A percentile compares a stretch with the other conserved stretches of the same genome.
Conservation (phyloP, 1,140 invertebrate species). For the Uloborus diversus region DNA sequence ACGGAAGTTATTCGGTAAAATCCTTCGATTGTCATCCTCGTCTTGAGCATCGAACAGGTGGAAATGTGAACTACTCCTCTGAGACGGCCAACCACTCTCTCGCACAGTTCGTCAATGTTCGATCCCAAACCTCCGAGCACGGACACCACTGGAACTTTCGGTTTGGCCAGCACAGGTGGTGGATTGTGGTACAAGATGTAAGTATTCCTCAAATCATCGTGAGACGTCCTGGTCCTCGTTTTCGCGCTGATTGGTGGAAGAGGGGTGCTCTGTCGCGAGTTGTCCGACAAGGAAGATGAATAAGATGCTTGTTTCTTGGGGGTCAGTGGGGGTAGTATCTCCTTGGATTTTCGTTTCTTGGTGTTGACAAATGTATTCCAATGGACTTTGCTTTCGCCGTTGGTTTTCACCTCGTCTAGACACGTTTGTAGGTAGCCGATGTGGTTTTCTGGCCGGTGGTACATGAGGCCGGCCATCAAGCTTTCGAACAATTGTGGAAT, state of each 20-base stretch:
- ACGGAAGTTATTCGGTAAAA: slow-evolving; percentile 44
- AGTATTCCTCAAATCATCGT: slow-evolving; percentile 39
- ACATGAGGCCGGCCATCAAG: slow-evolving; percentile 55
- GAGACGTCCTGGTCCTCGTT: not conserved
- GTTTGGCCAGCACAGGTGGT: slow-evolving; percentile 23
- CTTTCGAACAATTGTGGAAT: slow-evolving; percentile 49
- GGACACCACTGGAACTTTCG: slow-evolving; percentile 32
- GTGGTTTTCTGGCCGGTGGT: slow-evolving; percentile 53
- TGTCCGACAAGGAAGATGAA: slow-evolving; percentile 9
- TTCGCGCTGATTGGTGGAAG: slow-evolving; percentile 39
- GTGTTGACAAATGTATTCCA: slow-evolving; percentile 52
- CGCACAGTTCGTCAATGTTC: slow-evolving; percentile 40
- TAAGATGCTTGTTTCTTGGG: slow-evolving; percentile 46
- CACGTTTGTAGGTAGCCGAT: slow-evolving; percentile 44
- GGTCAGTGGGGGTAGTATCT: slow-evolving; percentile 24
- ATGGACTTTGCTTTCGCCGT: slow-evolving; percentile 32
- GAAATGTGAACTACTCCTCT: slow-evolving; percentile 47
- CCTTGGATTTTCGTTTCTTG: slow-evolving; percentile 36
- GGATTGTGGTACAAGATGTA: slow-evolving; percentile 48
- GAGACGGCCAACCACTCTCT: slow-evolving; percentile 17
- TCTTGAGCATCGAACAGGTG: slow-evolving; percentile 44
- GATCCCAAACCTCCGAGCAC: slow-evolving; percentile 36
- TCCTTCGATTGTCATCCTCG: slow-evolving; percentile 46
- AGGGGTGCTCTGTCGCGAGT: slow-evolving; percentile 46
- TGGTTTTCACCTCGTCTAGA: slow-evolving; percentile 38